Base-by-base conservation (phyloP, 2,797 vertebrate species). In the Coreius guichenoti region DNA sequence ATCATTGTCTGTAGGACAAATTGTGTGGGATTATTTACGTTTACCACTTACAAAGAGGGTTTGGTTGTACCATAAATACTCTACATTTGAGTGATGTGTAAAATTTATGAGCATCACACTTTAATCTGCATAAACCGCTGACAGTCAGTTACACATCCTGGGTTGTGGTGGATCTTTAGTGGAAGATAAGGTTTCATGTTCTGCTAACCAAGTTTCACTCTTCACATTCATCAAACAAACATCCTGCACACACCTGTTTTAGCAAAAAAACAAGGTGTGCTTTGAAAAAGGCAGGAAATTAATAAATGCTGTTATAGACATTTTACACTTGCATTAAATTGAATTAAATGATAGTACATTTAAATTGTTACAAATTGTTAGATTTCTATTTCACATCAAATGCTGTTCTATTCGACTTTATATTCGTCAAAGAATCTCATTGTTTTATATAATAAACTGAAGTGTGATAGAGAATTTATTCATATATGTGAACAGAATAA, bases 161-260 rank as follows among this genome's bases (percentile, higher is more conserved):
- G 51, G 36, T 79, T 86, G 72, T 29, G 86, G 83, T 65, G 26
- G 4, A 47, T 13, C 36, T 9, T 47, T 16, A 23, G 36, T 43
- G 33, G 56, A 11, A 70, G 3, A 77, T 72, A 39, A 33, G 76
- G 77, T 78, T 51, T 80, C 26, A 45, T 81, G 19, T 63, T 77
- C 51, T 56, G 2, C 13, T 68, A 51, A 81, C 70, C 33, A 14
- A 23, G 17, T 51, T 76, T 83, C 61, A 83, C 45, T 76, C 6
- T 3, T 43, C 5, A 3, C 36, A 21, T 21, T 26, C 36, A 63
- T 68, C 72, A 79, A 33, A 51, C n/a, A 68, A 14, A 17, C 63
- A 80, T 70, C 61, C 80, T 80, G 79, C 69, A 21, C 36, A 56
- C 19, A 85, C n/a, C 8, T 73, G 19, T 58, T 72, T 63, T 65